Evolutionary conservation across 1,140 invertebrate species (phyloP).

Genomic region (Hermetia illucens): DNA sequence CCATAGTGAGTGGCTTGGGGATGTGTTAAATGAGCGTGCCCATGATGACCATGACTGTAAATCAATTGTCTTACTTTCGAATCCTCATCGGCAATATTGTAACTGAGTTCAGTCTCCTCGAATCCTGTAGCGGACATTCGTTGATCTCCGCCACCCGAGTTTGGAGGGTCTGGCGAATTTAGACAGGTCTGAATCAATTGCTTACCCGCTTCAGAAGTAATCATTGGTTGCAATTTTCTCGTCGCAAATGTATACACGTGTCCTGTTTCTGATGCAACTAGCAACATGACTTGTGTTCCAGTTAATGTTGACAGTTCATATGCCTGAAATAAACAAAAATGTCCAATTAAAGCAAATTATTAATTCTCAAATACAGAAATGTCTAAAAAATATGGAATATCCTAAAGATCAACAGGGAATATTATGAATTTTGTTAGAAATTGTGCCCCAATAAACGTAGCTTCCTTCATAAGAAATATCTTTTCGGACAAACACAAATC

Average conservation of each 20-base stretch:
- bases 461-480: no score
- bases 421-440: no score
- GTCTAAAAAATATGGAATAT: no score
- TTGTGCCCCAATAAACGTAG: no score
- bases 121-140: conserved; percentile 96
- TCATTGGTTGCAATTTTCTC: conserved; percentile 97
- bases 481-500: no score
- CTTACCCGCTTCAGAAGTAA: conserved; percentile 96
- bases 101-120: conserved; percentile 95
- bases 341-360: not conserved
- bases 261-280: conserved; percentile 91
- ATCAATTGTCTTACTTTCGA: conserved; percentile 93
- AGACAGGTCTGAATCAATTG: conserved; percentile 97
- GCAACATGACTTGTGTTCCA: conserved; percentile 95
- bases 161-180: conserved; percentile 90
- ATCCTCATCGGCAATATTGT: conserved; percentile 87
- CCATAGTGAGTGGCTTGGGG: conserved; percentile 29
- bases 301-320: conserved; percentile 98
- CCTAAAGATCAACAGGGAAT: no score
- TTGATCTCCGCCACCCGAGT: conserved; percentile 62
- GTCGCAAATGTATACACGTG: conserved; percentile 99
- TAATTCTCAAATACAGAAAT: no score
- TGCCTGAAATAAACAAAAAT: conserved; percentile 47
- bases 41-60: conserved; percentile 58
- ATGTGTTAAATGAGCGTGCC: conserved; percentile 33